Conservation (phyloP, 2,113 vertebrate species). For the Bothrops jararaca region DNA sequence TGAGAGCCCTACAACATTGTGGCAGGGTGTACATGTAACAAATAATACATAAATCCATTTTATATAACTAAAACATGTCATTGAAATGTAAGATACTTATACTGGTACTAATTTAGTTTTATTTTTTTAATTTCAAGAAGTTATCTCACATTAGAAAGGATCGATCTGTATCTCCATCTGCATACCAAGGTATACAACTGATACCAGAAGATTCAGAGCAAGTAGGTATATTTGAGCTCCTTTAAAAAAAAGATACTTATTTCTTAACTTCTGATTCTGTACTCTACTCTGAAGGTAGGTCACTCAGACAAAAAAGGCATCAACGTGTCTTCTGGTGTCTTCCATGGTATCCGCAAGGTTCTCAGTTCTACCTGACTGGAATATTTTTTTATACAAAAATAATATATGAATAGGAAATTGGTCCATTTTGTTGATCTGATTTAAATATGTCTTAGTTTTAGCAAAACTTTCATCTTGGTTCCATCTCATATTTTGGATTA, state of each 20-base stretch:
- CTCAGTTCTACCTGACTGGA: too few species aligned
- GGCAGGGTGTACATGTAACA: neutral
- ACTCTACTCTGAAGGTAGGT: neutral
- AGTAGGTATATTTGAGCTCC: constrained; percentile 27
- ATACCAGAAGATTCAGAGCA: constrained; percentile 21
- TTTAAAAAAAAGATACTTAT: constrained; percentile 31
- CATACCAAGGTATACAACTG: constrained; percentile 17
- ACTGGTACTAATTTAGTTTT: neutral
- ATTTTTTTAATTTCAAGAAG: neutral
- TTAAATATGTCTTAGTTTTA: neutral
- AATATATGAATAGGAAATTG: neutral
- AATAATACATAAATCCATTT: neutral
- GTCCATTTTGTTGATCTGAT: neutral
- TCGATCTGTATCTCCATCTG: constrained; percentile 6
- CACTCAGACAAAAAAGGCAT: neutral
- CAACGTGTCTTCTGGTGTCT: too few species aligned
- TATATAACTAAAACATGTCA: neutral
- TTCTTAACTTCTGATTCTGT: neutral
- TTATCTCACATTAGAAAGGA: constrained; percentile 15
- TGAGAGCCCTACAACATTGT: neutral
- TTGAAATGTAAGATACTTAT: neutral
- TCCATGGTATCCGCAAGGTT: neutral
- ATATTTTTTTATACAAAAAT: neutral
- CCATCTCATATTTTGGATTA: too few species aligned
- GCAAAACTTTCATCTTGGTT: too few species aligned